Base-by-base conservation (phyloP, 2,888 invertebrate genomes). In the Euzetes globulus region DNA sequence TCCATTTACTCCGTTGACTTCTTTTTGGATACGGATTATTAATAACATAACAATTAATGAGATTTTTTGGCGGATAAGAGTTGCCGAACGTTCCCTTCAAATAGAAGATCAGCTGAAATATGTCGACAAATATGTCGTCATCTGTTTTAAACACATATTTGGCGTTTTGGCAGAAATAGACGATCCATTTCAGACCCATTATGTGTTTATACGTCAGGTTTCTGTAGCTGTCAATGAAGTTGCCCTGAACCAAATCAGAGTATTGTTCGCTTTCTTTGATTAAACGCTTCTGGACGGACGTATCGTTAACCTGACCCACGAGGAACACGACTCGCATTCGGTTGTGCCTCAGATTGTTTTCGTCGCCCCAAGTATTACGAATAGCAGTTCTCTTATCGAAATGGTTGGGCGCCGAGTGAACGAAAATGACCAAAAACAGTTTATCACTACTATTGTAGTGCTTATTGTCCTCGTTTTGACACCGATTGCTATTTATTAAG, bases 121-220 rank as follows among this genome's bases (percentile, higher is more conserved):
- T 80, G 75, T 84, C 83, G 15, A 84, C 81, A 74, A 84, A 81
- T 60, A 84, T 83, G 75, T 84, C 84, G 78, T 84, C 84, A 76
- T 84, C 84, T 0, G 83, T 81, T 78, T 84, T 84, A 15, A 84
- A 79, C 11, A 84, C 80, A 77, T 80, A 83, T 25, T 79, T 78
- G 0, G 82, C 81, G 50, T 80, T 77, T 6, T 75, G 77, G 78
- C 84, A 84, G 77, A 80, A 80, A 22, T 77, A 79, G 1, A 81
- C 79, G 4, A 83, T 80, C 84, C 84, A 84, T 77, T 83, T 80
- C 11, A 80, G 74, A 0, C 82, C 83, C 75, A 83, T 82, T 25
- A 84, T 80, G 60, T 83, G 84, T 79, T 84, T 84, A 78, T 83
- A 83, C 0, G 84, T 84, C 45, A 84, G 79, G 79, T 84, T 84